phyloP scores from a whole-genome alignment of 2,113 vertebrate genomes.

The Tamias sibiricus region DNA sequence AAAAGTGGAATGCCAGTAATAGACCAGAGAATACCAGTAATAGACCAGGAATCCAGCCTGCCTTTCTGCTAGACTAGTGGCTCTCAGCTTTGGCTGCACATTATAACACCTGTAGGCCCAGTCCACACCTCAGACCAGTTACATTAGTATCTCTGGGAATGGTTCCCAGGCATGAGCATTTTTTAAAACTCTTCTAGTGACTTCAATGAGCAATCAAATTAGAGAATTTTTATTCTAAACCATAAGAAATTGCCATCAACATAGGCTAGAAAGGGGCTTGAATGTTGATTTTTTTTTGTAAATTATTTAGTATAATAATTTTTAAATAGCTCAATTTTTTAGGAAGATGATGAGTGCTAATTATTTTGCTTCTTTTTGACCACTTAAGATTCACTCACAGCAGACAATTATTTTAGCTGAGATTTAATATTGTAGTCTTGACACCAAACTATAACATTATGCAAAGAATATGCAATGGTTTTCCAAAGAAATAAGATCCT shows the following conservation, averaged over 20 bases:
- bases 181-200: not conserved
- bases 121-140: not conserved
- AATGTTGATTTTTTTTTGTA: not conserved
- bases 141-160: not conserved
- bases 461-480: not conserved
- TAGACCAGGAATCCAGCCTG: not conserved
- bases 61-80: not conserved
- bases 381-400: not conserved
- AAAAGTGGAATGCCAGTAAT: not conserved
- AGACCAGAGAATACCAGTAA: too few species aligned
- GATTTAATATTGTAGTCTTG: not conserved
- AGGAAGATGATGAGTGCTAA: not conserved
- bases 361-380: not conserved
- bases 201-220: not conserved
- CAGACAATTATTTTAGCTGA: not conserved
- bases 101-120: not conserved
- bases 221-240: not conserved
- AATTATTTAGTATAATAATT: not conserved
- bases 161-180: not conserved
- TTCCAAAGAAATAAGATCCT: conserved; percentile 6
- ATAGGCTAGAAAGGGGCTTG: not conserved
- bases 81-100: not conserved
- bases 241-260: not conserved
- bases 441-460: not conserved
- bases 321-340: not conserved